These are phyloP conservation scores for Rhinolophus sinicus DNA, from an alignment of 2,113 vertebrate species.

Conservation along the genomic window DNA sequence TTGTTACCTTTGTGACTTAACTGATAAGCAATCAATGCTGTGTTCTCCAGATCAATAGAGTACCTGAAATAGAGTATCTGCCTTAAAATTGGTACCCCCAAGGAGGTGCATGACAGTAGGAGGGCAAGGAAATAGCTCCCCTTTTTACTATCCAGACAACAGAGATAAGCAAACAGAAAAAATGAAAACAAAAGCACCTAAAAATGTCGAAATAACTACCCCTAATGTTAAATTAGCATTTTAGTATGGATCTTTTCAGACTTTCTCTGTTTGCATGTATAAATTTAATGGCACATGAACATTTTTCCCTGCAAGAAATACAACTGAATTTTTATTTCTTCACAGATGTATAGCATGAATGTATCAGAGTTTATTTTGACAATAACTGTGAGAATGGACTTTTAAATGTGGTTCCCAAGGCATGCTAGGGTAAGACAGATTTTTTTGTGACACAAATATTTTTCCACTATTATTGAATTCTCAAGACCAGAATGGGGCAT, in stretches of 20 bases:
- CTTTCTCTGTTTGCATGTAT: not conserved
- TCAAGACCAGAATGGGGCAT: not conserved
- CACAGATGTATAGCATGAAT: not conserved
- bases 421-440: not conserved
- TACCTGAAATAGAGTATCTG: not conserved
- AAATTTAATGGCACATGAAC: not conserved
- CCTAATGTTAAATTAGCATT: not conserved
- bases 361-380: not conserved
- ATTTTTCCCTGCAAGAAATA: not conserved
- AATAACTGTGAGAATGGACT: not conserved
- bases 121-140: not conserved
- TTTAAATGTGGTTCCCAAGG: not conserved
- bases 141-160: not conserved
- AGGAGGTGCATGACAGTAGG: not conserved
- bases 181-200: not conserved
- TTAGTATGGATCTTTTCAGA: not conserved
- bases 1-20: not conserved
- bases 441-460: not conserved
- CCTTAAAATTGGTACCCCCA: not conserved
- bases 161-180: not conserved
- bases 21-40: not conserved
- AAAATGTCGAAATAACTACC: not conserved
- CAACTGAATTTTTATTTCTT: not conserved
- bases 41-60: not conserved
- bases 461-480: not conserved